Base-by-base conservation (phyloP, 1,140 invertebrate species). In the Aphidius ervi region DNA sequence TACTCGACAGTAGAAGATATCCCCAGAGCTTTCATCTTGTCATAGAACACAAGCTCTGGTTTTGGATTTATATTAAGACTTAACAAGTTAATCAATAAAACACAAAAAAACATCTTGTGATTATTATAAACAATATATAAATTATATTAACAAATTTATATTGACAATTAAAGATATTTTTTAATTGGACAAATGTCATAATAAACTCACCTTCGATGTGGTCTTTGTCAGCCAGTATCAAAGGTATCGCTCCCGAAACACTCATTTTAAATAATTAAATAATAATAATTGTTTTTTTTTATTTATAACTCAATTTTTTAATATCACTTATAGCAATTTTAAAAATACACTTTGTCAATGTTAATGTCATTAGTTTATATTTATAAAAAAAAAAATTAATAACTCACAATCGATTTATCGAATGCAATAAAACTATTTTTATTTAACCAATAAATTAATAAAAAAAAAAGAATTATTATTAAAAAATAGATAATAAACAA, bases 151-250 rank as follows among this genome's bases (percentile, higher is more conserved):
- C 16, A 31, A 31, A 31, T 31, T 31, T 31, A 31, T 31, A 31
- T 31, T 31, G 23, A 31, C 23, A 31, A 31, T 31, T 31, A 31
- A 31, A 31, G 1, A 1, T 31, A 31, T 1, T 31, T 31, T 31
- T 31, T 31, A 16, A 16, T 16, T 16, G 16, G 1, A 16, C 16
- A 16, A 16, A 16, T 16, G 9, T 42, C 3, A 7, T 31, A 53
- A 9, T 46, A 9, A 52, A 62, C 60, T 62, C 57, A 55, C 60
- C 60, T 62, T 62, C 47, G 5, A 61, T 61, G 20, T 62, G 60
- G 40, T 56, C 55, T 23, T 56, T 62, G n/a, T 52, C 52, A 9
- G 60, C 60, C 55, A 62, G 42, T 23, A 62, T 62, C 31, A 62
- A 43, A 6, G 60, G 53, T 46, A 62, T 62, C 42, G 60, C 60